Conservation (phyloP, 2,888 invertebrate genomes). For the Zaprionus lineosus region DNA sequence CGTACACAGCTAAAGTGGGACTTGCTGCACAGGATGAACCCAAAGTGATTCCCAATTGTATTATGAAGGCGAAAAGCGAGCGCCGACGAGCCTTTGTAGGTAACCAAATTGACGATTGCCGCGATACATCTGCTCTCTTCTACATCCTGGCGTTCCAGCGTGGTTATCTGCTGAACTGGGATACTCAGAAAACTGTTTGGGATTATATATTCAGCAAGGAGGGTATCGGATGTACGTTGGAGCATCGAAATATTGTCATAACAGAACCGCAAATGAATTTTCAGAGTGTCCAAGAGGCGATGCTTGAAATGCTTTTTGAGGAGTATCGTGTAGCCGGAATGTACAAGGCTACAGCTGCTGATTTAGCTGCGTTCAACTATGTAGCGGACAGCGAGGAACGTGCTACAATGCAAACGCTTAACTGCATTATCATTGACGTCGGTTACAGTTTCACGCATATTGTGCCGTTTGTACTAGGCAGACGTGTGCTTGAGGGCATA, state of each 20-base stretch:
- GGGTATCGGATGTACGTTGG: constrained; percentile 89
- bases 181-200: constrained; percentile 95
- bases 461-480: constrained; percentile 93
- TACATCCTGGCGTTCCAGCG: constrained; percentile 97
- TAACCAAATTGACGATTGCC: constrained; percentile 97
- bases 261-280: constrained; percentile 98
- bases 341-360: constrained; percentile 90
- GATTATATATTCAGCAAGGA: constrained; percentile 96
- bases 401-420: constrained; percentile 84
- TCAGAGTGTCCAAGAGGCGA: constrained; percentile 94
- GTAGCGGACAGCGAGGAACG: constrained; percentile 84
- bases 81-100: constrained; percentile 96
- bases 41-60: constrained; percentile 94
- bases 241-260: constrained; percentile 91
- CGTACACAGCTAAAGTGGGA: constrained; percentile 93
- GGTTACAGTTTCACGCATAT: constrained; percentile 98
- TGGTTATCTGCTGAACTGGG: constrained; percentile 98
- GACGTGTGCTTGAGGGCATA: constrained; percentile 88
- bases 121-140: constrained; percentile 96
- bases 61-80: constrained; percentile 99
- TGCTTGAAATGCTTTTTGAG: constrained; percentile 98
- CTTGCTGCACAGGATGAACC: constrained; percentile 87
- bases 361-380: constrained; percentile 88
- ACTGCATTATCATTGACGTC: constrained; percentile 93
- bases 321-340: constrained; percentile 96